Evolutionary conservation across 2,797 vertebrate species (phyloP), one percentile per base, ranked within the genome.

Genomic region (Danio tinwini): DNA sequence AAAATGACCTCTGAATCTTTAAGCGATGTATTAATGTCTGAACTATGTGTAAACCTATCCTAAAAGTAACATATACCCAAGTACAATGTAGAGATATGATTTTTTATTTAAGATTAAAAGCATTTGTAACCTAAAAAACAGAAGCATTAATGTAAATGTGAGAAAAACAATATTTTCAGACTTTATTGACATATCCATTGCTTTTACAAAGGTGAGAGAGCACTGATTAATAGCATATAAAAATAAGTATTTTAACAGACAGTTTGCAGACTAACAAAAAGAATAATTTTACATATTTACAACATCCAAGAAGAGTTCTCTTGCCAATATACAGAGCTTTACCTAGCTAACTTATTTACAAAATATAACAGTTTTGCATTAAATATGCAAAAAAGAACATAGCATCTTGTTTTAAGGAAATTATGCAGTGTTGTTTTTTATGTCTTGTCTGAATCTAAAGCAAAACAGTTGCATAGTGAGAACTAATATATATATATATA

Each of bases 141-240:
- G 29, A 29, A 29, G 29, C 29, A 29, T 29, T 29, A 8, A 47
- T 21, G 5, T n/a, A 53, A 19, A 71, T 72, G 29, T 21, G 5
- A 17, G 13, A 7, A 19, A 5, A 13, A 42, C 45, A 29, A 73
- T 3, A 2, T n/a, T 50, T n/a, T 70, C 4, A 50, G 14, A 16
- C 16, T 39, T 29, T 59, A 45, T 11, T 12, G 55, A 58, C 71
- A 78, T 21, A 37, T 13, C 17, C 11, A 29, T 75, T 29, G 42
- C 29, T 59, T 81, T 81, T 58, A 76, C 50, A 74, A 73, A 77
- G 52, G 14, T 39, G 45, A 63, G 47, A 79, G 59, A 58, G 29
- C 59, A 75, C 39, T 72, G 75, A 82, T 61, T 55, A 74, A 81
- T 16, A 77, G 53, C 75, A 74, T 74, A 75, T 76, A 82, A 71